Evolutionary conservation across 2,797 vertebrate genomes (phyloP).

Genomic region (Enteromius anoplus): DNA sequence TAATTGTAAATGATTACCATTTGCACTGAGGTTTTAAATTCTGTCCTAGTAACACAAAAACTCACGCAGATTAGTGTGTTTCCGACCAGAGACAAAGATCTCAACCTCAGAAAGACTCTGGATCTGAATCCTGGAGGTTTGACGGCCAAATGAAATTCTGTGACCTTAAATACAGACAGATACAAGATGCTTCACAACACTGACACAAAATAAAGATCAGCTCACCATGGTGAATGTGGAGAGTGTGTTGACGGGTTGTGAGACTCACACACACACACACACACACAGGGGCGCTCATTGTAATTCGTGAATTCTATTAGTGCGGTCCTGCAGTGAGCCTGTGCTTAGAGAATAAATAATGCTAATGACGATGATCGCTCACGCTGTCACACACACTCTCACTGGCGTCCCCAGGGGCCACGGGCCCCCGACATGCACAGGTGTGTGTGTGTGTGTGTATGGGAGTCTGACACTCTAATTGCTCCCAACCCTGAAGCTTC

Average conservation of each 20-base stretch:
- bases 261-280: constrained; percentile 41
- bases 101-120: not conserved
- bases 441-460: constrained; percentile 62
- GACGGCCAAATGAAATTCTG: not conserved
- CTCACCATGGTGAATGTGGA: constrained; percentile 30
- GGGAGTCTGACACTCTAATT: constrained; percentile 71
- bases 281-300: constrained; percentile 59
- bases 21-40: not conserved
- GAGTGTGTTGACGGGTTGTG: constrained; percentile 40
- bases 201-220: constrained; percentile 18
- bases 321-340: constrained; percentile 78
- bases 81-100: not conserved
- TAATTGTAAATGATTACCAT: not conserved
- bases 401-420: constrained; percentile 72
- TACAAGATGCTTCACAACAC: constrained; percentile 37
- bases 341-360: constrained; percentile 86
- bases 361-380: constrained; percentile 86
- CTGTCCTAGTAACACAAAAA: not conserved
- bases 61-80: not conserved
- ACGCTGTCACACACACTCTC: constrained; percentile 76
- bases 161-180: constrained; percentile 21
- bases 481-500: constrained; percentile 79
- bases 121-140: not conserved
- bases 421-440: constrained; percentile 65
- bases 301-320: constrained; percentile 79